These are phyloP conservation scores for Lichenostomus cassidix DNA, from an alignment of 2,113 vertebrate genomes.

Conservation along the genomic window DNA sequence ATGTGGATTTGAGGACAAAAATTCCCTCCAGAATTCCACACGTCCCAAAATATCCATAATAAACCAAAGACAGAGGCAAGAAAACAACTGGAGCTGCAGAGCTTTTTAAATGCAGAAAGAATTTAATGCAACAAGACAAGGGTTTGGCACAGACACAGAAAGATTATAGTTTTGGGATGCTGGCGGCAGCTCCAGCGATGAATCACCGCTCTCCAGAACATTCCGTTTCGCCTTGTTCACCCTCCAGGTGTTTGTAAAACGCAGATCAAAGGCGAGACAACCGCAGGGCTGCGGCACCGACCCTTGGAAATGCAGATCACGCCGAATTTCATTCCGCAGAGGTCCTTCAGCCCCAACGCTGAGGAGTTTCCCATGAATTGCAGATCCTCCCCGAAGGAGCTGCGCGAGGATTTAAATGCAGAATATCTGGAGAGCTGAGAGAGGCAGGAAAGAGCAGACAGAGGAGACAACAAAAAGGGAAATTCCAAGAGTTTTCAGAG, in stretches of 20 bases:
- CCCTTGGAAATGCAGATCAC: conserved; percentile 4
- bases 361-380: fast-evolving
- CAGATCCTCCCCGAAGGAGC: fast-evolving
- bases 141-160: not conserved
- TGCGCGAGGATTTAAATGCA: fast-evolving
- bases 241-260: not conserved
- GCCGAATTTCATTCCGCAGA: not conserved
- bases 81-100: not conserved
- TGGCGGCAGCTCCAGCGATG: not conserved
- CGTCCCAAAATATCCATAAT: fast-evolving
- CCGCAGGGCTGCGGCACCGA: not conserved
- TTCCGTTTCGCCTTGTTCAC: not conserved
- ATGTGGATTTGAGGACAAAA: fast-evolving
- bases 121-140: conserved; percentile 15
- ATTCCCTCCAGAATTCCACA: not conserved
- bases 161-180: not conserved
- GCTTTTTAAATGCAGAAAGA: not conserved
- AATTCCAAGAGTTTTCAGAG: not conserved
- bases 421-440: not conserved
- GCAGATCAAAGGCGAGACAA: conserved; percentile 30
- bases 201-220: not conserved
- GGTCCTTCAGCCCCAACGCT: not conserved
- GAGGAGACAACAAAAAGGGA: not conserved
- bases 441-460: not conserved
- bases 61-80: not conserved